Evolutionary conservation across 2,888 invertebrate genomes (phyloP).

Genomic region (Anodontia alba): DNA sequence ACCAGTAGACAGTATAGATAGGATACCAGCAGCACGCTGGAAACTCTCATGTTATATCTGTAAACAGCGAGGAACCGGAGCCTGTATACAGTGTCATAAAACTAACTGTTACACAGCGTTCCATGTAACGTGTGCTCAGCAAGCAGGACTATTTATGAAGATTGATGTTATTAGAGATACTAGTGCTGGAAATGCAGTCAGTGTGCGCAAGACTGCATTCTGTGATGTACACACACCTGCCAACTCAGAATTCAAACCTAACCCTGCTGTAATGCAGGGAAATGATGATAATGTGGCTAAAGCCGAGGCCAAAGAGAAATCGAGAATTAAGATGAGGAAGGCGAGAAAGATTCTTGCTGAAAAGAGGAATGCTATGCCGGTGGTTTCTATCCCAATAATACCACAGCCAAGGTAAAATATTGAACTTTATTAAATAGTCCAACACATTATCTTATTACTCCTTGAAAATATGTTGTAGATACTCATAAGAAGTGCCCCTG

Average conservation of each 20-base stretch:
- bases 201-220: constrained; percentile 96
- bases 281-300: constrained; percentile 79
- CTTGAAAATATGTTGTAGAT: neutral
- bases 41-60: constrained; percentile 98
- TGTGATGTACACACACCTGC: constrained; percentile 97
- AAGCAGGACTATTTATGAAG: constrained; percentile 91
- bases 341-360: constrained; percentile 94
- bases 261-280: constrained; percentile 67
- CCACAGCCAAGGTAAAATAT: constrained; percentile 85
- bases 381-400: constrained; percentile 97
- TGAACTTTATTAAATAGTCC: too few species aligned
- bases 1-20: constrained; percentile 98
- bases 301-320: constrained; percentile 82
- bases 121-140: constrained; percentile 99
- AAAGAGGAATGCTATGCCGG: constrained; percentile 95
- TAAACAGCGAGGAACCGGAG: constrained; percentile 90
- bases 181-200: constrained; percentile 73
- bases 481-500: too few species aligned
- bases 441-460: neutral
- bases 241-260: constrained; percentile 82
- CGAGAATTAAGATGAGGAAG: constrained; percentile 93
- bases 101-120: constrained; percentile 98
- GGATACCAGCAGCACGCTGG: constrained; percentile 98
- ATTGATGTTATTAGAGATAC: constrained; percentile 94
- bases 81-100: constrained; percentile 99